Base-by-base conservation (phyloP, 92 coral and sea anemone species). In the Heliopora coerulea region DNA sequence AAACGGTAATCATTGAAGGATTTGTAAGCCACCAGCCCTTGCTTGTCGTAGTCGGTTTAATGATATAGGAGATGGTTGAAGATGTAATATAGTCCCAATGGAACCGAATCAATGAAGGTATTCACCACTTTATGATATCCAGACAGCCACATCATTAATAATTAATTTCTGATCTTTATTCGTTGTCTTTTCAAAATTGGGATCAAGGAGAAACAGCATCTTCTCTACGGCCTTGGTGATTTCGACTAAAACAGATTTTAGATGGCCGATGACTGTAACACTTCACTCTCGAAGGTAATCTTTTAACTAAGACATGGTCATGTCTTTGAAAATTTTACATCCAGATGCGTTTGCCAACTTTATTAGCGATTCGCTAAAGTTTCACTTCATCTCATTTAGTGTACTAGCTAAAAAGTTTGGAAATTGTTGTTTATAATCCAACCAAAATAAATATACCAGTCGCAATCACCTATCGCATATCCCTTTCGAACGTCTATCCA, bases 111-210 rank as follows among this genome's bases (percentile, higher is more conserved):
- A n/a, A 46, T 46, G 15, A 46, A 46, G 15, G 7, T 46, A 46
- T 46, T 46, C 14, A 46, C n/a, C 7, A 46, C 52, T 15, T 46
- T 46, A 46, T 46, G 52, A 46, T 10, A 46, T 46, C 52, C 52
- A 46, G 52, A 46, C 52, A 66, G 34, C 73, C 74, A 78, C 64
- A 32, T 78, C 82, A 78, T 78, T 74, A 78, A 63, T 62, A 31
- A 78, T 39, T 50, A 78, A 78, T 26, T 41, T 15, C 11, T 19
- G 21, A 21, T 64, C 50, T 14, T 46, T 42, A 30, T 78, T 24
- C 30, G 52, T 76, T 60, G 49, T 64, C 6, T 21, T 42, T 49
- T 64, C 63, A 35, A 59, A 62, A 59, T 78, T 37, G 4, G 74
- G 74, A 29, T 64, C 82, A 58, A 64, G 34, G 41, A 76, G 82